phyloP scores from a whole-genome alignment of 1,140 invertebrate genomes.

The Penaeus japonicus region DNA sequence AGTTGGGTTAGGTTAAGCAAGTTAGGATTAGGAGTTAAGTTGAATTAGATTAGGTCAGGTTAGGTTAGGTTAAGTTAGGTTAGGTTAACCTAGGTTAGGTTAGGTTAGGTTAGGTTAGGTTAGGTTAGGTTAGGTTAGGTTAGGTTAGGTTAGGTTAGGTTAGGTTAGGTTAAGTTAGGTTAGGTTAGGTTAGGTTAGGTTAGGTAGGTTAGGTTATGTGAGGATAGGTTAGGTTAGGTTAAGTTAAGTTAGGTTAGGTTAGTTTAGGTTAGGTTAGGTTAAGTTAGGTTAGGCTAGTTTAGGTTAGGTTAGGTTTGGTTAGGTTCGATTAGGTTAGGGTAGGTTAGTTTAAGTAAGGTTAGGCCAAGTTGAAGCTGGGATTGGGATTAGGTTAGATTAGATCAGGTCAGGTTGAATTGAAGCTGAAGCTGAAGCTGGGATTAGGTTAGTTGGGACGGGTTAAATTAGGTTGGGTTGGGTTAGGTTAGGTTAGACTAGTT shows the following conservation, averaged over 20 bases:
- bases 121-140: background rate
- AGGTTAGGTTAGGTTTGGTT: background rate
- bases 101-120: background rate
- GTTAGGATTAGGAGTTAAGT: too few species aligned
- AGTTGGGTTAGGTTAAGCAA: too few species aligned
- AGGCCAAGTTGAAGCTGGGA: too few species aligned
- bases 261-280: background rate
- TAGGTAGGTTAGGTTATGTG: background rate
- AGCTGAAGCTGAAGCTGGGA: too few species aligned
- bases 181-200: background rate
- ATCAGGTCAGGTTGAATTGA: too few species aligned
- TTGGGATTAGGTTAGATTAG: too few species aligned
- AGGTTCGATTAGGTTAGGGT: too few species aligned
- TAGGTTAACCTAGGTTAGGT: background rate
- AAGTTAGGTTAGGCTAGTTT: background rate
- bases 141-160: background rate
- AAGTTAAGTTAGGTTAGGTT: background rate
- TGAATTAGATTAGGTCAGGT: background rate
- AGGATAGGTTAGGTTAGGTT: background rate
- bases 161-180: background rate
- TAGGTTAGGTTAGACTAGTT: too few species aligned
- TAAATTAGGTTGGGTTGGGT: too few species aligned
- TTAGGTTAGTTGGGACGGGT: too few species aligned
- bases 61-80: background rate
- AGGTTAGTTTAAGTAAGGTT: too few species aligned